Percentiles rank a stretch among this genome's conserved stretches.
Conservation (phyloP, 2,797 vertebrate genomes). For the Enteromius paludinosus region DNA sequence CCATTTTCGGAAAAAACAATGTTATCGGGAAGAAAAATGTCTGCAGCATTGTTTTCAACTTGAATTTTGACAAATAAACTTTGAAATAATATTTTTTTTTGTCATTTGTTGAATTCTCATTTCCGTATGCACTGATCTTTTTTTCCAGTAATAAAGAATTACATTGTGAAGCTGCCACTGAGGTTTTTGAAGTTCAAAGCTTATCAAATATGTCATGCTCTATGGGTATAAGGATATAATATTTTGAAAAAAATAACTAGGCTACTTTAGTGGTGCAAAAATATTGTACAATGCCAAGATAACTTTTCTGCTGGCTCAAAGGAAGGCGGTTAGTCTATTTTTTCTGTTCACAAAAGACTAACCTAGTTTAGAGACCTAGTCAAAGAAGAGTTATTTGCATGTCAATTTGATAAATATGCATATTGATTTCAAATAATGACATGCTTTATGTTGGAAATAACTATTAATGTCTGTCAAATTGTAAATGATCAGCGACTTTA, state of each 20-base stretch:
- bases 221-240: background rate
- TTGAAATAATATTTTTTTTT: background rate
- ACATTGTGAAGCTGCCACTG: background rate
- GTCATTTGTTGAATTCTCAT: too few relatives aligned
- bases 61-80: slow-evolving; percentile 47
- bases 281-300: background rate
- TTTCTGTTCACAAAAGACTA: too few relatives aligned
- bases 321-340: too few relatives aligned
- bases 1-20: slow-evolving; percentile 20
- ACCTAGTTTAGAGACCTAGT: too few relatives aligned
- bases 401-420: too few relatives aligned
- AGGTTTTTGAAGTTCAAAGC: background rate
- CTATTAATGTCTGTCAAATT: too few relatives aligned
- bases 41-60: slow-evolving; percentile 44
- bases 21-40: slow-evolving; percentile 8
- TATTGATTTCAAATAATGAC: too few relatives aligned
- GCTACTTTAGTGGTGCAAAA: background rate
- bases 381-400: too few relatives aligned
- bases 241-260: background rate
- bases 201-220: background rate
- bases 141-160: background rate
- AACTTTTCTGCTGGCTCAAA: background rate
- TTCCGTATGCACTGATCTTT: background rate
- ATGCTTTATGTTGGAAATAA: too few relatives aligned
- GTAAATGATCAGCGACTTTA: too few relatives aligned